phyloP scores from a whole-genome alignment of 2,113 vertebrate species.

The Malurus cyaneus region DNA sequence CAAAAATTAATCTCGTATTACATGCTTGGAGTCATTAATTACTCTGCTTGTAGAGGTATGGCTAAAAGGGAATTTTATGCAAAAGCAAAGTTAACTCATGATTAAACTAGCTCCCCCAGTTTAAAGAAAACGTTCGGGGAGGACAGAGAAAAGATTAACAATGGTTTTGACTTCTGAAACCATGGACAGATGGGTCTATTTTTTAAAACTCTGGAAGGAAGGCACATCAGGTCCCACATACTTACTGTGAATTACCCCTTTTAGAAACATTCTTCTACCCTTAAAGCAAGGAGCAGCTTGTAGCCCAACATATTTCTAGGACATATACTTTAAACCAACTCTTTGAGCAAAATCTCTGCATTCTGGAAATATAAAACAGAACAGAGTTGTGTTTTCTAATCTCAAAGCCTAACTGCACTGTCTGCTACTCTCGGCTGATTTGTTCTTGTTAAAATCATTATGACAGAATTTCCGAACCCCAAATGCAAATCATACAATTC shows the following conservation, averaged over 20 bases:
- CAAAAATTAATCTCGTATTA: conserved; percentile 70
- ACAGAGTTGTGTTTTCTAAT: background rate
- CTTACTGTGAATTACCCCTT: background rate
- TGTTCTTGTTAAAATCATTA: background rate
- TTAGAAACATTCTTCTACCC: background rate
- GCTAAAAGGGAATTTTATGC: conserved; percentile 36
- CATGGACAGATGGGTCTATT: background rate
- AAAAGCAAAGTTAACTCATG: conserved; percentile 38
- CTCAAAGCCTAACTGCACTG: background rate
- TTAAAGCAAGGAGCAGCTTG: background rate
- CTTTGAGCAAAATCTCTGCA: background rate
- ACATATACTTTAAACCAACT: background rate
- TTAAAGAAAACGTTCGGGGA: background rate
- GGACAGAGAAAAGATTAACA: background rate
- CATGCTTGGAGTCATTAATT: conserved; percentile 57
- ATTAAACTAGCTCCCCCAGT: background rate
- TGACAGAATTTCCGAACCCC: background rate
- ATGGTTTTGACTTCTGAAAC: background rate
- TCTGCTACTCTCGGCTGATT: background rate
- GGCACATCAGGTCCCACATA: background rate
- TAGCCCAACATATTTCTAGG: background rate
- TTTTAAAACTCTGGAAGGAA: background rate
- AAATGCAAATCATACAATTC: background rate
- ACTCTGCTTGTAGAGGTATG: conserved; percentile 44
- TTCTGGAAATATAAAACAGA: background rate